phyloP scores from a whole-genome alignment of 2,113 vertebrate genomes.

The Lontra canadensis region DNA sequence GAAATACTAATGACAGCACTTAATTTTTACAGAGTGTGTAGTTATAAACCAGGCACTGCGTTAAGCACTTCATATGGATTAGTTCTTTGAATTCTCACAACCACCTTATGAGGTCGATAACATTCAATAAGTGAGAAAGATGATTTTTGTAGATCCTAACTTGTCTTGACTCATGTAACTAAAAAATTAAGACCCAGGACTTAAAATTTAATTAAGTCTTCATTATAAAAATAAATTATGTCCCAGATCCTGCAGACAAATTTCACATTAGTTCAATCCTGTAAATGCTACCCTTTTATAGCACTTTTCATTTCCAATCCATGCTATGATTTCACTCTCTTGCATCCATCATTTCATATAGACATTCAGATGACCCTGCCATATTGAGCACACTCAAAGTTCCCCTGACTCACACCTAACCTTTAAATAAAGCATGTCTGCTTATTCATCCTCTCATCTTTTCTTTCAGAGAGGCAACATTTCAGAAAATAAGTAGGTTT shows the following conservation, averaged over 20 bases:
- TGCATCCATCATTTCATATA: neutral
- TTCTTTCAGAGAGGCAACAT: constrained; percentile 25
- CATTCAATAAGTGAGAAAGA: neutral
- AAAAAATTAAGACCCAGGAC: neutral
- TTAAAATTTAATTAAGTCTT: constrained; percentile 41
- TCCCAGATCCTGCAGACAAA: neutral
- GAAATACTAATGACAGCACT: neutral
- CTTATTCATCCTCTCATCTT: neutral
- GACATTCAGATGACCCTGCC: neutral
- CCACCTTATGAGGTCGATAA: neutral
- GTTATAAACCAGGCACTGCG: neutral
- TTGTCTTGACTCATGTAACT: neutral
- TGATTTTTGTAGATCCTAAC: neutral
- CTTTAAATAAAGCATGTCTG: constrained; percentile 17
- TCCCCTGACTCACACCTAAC: constrained; percentile 49
- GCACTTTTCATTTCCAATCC: neutral
- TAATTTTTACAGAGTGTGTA: neutral
- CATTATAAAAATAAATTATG: constrained; percentile 33
- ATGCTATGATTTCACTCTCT: neutral
- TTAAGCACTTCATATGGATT: neutral
- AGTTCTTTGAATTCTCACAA: neutral
- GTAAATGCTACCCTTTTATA: neutral
- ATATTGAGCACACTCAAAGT: neutral
- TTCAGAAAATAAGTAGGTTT: constrained; percentile 61
- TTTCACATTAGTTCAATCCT: neutral